Percentiles rank a stretch among this genome's conserved stretches.
These are phyloP conservation scores for Sceloporus tristichus DNA, from an alignment of 2,113 vertebrate genomes.

Conservation along the genomic window DNA sequence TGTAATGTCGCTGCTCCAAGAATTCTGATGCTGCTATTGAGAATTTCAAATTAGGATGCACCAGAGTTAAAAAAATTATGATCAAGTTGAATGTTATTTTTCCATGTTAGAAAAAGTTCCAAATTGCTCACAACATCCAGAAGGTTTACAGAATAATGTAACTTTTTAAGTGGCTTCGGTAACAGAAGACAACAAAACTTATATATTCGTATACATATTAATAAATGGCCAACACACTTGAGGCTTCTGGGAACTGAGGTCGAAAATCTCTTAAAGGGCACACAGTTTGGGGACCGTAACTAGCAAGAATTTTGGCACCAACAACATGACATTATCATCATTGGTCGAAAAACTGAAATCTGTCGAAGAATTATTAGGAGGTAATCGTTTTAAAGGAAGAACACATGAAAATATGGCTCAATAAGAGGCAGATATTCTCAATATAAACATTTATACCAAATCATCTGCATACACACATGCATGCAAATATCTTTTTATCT, in stretches of 20 bases:
- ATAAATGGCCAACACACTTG: neutral
- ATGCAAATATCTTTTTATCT: too few relatives aligned
- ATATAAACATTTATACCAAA: too few relatives aligned
- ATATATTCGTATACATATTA: neutral
- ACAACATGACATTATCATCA: too few relatives aligned
- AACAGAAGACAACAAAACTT: neutral
- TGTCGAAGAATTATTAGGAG: neutral
- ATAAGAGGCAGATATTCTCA: too few relatives aligned
- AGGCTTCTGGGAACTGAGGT: too few relatives aligned
- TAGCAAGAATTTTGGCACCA: too few relatives aligned
- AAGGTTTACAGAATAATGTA: neutral
- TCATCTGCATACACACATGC: too few relatives aligned
- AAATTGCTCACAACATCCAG: neutral
- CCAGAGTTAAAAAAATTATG: too few relatives aligned
- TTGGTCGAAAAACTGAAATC: neutral
- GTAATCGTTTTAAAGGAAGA: too few relatives aligned
- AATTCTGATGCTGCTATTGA: neutral
- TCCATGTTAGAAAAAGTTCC: neutral
- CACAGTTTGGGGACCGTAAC: too few relatives aligned
- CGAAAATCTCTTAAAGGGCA: too few relatives aligned
- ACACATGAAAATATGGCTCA: too few relatives aligned
- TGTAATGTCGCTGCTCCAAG: neutral
- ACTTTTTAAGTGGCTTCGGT: neutral
- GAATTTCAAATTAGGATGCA: neutral
- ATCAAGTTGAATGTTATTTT: neutral